phyloP scores from a whole-genome alignment of 2,113 vertebrate genomes.

The Dasypus novemcinctus region DNA sequence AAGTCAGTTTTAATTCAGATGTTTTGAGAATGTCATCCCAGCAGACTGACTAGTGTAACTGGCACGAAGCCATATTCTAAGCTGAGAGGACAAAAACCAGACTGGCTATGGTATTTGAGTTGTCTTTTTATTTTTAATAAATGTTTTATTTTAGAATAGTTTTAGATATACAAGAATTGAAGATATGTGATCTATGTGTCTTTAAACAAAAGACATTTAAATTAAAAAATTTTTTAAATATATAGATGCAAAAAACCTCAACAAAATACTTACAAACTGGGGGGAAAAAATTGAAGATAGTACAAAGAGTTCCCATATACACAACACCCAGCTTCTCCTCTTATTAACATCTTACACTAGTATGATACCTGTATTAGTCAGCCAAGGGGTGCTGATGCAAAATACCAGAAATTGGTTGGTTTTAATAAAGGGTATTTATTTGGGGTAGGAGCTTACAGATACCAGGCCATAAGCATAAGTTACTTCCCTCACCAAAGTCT shows the following conservation, averaged over 20 bases:
- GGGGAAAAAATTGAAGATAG: too few species aligned
- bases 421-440: too few species aligned
- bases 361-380: neutral
- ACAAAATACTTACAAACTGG: too few species aligned
- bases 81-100: neutral
- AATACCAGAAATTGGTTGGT: too few species aligned
- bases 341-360: neutral
- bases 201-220: too few species aligned
- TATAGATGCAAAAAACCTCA: too few species aligned
- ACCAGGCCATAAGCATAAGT: too few species aligned
- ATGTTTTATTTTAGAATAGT: neutral
- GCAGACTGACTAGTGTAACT: neutral
- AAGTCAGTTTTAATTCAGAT: neutral
- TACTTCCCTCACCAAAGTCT: too few species aligned
- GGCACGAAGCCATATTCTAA: neutral
- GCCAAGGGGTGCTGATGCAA: too few species aligned
- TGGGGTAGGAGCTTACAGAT: too few species aligned
- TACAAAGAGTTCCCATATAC: neutral
- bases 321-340: neutral
- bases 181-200: too few species aligned
- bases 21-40: neutral
- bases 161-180: slow-evolving; percentile 6
- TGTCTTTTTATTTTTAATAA: neutral
- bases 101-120: neutral
- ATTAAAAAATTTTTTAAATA: too few species aligned